Conservation (phyloP, 1,140 invertebrate genomes). For the Adoxophyes honmai region DNA sequence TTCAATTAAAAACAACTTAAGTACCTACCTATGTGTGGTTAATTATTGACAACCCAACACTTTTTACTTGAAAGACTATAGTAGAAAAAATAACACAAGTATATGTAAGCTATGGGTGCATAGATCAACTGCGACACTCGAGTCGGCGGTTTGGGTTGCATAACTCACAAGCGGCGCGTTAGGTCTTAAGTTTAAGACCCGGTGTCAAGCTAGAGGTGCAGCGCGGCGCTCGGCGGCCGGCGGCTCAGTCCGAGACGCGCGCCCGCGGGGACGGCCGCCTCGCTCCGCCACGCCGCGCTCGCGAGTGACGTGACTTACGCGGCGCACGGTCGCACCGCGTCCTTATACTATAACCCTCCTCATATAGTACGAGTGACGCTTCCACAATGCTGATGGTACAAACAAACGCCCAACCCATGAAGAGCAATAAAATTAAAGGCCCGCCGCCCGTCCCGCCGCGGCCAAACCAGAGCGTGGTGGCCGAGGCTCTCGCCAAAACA, state of each 20-base stretch:
- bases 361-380: slow-evolving; percentile 69
- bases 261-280: slow-evolving; percentile 38
- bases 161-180: background rate
- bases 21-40: too few relatives aligned
- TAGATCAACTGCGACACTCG: background rate
- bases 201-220: background rate
- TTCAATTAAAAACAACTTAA: too few relatives aligned
- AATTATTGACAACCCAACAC: too few relatives aligned
- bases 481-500: slow-evolving; percentile 82
- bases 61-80: too few relatives aligned
- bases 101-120: too few relatives aligned
- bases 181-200: background rate
- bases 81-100: too few relatives aligned
- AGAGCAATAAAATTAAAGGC: slow-evolving; percentile 71
- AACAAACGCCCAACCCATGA: slow-evolving; percentile 67
- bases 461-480: slow-evolving; percentile 82
- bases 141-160: background rate
- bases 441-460: slow-evolving; percentile 86
- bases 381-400: slow-evolving; percentile 72
- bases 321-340: slow-evolving; percentile 53
- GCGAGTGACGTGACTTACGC: slow-evolving; percentile 54
- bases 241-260: slow-evolving; percentile 48
- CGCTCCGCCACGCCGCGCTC: slow-evolving; percentile 29
- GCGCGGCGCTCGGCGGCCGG: slow-evolving; percentile 12
- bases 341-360: slow-evolving; percentile 66